phyloP scores from a whole-genome alignment of 2,888 invertebrate genomes.

The Acanthacorydalis orientalis region DNA sequence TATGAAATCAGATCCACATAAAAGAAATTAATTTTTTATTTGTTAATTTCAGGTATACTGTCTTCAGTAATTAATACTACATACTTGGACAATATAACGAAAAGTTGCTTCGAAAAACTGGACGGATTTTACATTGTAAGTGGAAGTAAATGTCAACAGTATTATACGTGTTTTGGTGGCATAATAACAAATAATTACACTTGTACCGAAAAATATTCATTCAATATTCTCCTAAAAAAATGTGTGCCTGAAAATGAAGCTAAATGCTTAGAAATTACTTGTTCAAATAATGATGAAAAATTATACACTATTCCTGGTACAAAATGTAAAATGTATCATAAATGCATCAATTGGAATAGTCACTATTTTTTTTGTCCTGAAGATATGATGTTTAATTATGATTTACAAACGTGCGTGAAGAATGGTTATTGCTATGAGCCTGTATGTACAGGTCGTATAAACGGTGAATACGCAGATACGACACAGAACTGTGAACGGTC shows the following conservation, averaged over 20 bases:
- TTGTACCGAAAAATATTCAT: background rate
- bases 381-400: conserved; percentile 6
- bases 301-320: conserved; percentile 25
- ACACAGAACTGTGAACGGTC: conserved; percentile 37
- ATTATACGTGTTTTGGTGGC: conserved; percentile 1
- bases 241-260: background rate
- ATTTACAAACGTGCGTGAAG: conserved; percentile 9
- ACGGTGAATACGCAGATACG: conserved; percentile 38
- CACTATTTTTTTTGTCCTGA: conserved; percentile 29
- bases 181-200: background rate
- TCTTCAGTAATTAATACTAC: no score
- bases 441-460: conserved; percentile 36
- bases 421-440: conserved; percentile 39
- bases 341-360: conserved; percentile 32
- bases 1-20: no score
- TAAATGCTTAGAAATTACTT: background rate
- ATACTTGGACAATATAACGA: background rate
- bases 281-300: background rate
- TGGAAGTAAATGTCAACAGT: conserved; percentile 4
- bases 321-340: conserved; percentile 38
- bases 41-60: no score
- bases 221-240: background rate
- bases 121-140: conserved; percentile 1
- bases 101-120: background rate
- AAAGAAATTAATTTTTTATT: no score